A percentile compares a stretch with the other conserved stretches of the same genome.
Conservation (phyloP, 2,797 vertebrate species). For the Rhincodon typus region DNA sequence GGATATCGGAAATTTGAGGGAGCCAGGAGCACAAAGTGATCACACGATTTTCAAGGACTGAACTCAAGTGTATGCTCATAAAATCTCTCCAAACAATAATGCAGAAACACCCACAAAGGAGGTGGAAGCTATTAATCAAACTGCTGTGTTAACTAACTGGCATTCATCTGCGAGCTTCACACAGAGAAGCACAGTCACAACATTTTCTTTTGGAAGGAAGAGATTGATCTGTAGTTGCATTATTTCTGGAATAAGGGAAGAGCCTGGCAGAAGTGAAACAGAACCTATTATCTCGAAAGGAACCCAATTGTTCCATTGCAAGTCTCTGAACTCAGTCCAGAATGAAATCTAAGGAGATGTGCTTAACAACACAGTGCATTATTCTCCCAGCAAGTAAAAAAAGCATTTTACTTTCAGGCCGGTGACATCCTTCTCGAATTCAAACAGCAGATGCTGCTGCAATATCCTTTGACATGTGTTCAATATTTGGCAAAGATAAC, state of each 20-base stretch:
- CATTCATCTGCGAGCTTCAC: neutral
- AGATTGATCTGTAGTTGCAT: neutral
- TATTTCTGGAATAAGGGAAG: neutral
- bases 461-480: neutral
- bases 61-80: no score
- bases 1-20: neutral
- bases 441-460: neutral
- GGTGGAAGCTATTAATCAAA: neutral
- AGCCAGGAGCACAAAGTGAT: neutral
- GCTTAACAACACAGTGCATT: neutral
- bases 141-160: neutral
- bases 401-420: neutral
- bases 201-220: neutral
- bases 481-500: constrained; percentile 19
- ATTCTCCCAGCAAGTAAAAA: neutral
- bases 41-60: neutral
- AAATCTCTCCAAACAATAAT: neutral
- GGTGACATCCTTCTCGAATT: neutral
- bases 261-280: neutral
- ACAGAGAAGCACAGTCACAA: neutral
- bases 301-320: neutral
- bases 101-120: neutral
- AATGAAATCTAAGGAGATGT: neutral
- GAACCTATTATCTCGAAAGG: neutral
- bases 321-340: neutral